These are phyloP conservation scores for Pseudois nayaur DNA, from an alignment of 2,113 vertebrate species.

Conservation along the genomic window DNA sequence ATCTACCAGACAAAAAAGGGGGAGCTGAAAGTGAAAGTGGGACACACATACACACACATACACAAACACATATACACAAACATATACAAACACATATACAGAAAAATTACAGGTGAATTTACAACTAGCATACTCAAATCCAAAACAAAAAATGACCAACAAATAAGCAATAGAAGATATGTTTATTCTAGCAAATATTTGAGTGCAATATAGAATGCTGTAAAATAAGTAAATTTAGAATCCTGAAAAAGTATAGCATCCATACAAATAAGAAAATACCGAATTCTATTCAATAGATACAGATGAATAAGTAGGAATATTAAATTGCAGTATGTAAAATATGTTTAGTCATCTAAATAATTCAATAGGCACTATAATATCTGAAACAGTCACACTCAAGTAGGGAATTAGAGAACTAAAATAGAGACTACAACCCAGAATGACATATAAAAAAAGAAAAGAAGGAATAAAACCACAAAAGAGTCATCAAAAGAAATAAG, in stretches of 20 bases:
- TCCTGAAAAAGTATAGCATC: neutral
- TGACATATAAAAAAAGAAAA: neutral
- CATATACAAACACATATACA: neutral
- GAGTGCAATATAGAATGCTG: neutral
- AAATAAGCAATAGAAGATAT: neutral
- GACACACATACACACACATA: neutral
- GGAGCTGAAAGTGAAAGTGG: neutral
- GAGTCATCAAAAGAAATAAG: neutral
- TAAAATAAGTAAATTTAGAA: neutral
- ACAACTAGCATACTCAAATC: neutral
- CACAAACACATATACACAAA: neutral
- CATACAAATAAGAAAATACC: neutral
- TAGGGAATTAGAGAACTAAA: neutral
- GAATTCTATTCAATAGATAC: neutral
- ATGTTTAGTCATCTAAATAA: neutral
- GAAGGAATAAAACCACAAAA: neutral
- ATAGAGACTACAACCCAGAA: neutral
- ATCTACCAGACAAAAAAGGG: neutral
- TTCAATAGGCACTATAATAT: neutral
- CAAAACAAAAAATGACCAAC: neutral
- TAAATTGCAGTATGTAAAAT: neutral
- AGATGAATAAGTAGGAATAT: neutral
- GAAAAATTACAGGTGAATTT: neutral
- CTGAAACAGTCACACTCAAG: neutral
- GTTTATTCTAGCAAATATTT: neutral